These are phyloP conservation scores for Blastobasis lacticolella DNA, from an alignment of 2,888 invertebrate genomes.

Conservation along the genomic window DNA sequence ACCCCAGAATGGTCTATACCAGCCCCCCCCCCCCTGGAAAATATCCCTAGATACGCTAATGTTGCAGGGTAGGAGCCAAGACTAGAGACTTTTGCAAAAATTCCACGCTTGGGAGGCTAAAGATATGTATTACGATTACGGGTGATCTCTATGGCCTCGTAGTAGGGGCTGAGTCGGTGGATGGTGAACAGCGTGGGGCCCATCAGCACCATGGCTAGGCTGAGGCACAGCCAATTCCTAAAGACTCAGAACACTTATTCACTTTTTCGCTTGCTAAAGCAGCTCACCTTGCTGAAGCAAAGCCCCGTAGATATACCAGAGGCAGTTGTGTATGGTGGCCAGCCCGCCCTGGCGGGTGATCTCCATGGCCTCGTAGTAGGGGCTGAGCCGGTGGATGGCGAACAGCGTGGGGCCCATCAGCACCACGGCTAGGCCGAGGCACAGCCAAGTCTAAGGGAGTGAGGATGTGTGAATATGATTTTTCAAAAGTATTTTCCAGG, in stretches of 20 bases:
- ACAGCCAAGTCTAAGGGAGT: conserved; percentile 81
- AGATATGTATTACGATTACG: not conserved
- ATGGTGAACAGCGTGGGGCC: conserved; percentile 85
- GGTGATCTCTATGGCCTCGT: conserved; percentile 75
- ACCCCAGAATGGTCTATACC: too few species aligned
- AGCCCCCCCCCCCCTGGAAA: too few species aligned
- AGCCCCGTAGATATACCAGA: conserved; percentile 94
- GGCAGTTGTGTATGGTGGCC: conserved; percentile 79
- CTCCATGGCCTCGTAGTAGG: conserved; percentile 79
- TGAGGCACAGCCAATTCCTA: conserved; percentile 86
- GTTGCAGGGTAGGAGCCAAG: not conserved
- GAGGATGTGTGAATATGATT: too few species aligned
- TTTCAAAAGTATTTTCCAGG: too few species aligned
- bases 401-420: conserved; percentile 86
- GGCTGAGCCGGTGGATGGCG: conserved; percentile 81
- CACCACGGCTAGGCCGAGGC: conserved; percentile 81
- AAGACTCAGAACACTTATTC: not conserved
- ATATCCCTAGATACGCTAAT: too few species aligned
- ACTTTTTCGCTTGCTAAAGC: too few species aligned
- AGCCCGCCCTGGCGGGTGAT: conserved; percentile 71
- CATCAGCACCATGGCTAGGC: conserved; percentile 80
- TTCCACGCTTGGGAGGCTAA: too few species aligned
- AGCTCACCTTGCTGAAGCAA: conserved; percentile 88
- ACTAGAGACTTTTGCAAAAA: not conserved
- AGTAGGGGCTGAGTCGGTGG: conserved; percentile 82